phyloP scores from a whole-genome alignment of 1,140 invertebrate species.

The Pseudobourletiella spinata region DNA sequence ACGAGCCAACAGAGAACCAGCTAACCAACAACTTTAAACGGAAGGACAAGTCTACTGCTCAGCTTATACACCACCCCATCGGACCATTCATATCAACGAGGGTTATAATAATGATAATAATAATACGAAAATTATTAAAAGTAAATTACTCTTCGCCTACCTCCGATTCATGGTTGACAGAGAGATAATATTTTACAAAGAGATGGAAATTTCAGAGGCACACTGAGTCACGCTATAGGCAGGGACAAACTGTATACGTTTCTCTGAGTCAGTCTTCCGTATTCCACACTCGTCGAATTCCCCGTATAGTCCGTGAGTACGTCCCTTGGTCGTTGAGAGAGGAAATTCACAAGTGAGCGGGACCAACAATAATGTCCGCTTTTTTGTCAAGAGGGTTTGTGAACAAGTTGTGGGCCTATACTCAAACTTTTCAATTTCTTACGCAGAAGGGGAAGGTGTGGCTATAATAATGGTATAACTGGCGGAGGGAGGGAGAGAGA shows the following conservation, averaged over 20 bases:
- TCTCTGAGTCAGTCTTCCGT: no score
- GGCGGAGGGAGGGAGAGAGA: neutral
- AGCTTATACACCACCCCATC: no score
- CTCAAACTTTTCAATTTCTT: neutral
- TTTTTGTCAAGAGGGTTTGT: neutral
- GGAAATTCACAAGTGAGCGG: neutral
- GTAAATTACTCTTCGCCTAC: neutral
- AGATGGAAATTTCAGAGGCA: neutral
- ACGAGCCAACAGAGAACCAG: no score
- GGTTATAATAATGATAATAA: no score
- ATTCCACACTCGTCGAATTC: no score
- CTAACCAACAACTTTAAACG: no score
- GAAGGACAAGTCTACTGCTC: no score
- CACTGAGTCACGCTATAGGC: neutral
- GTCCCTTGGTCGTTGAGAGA: neutral
- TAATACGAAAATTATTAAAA: no score
- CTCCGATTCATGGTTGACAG: conserved; percentile 1
- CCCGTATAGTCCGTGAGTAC: no score
- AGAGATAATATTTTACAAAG: neutral
- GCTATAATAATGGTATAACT: neutral
- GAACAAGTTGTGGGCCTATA: neutral
- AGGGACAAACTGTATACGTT: neutral
- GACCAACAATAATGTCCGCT: no score
- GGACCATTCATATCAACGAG: no score
- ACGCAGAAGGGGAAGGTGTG: neutral